Evolutionary conservation across 2,113 vertebrate genomes (phyloP), one percentile per base, ranked within the genome.

Genomic region (Apaloderma vittatum): DNA sequence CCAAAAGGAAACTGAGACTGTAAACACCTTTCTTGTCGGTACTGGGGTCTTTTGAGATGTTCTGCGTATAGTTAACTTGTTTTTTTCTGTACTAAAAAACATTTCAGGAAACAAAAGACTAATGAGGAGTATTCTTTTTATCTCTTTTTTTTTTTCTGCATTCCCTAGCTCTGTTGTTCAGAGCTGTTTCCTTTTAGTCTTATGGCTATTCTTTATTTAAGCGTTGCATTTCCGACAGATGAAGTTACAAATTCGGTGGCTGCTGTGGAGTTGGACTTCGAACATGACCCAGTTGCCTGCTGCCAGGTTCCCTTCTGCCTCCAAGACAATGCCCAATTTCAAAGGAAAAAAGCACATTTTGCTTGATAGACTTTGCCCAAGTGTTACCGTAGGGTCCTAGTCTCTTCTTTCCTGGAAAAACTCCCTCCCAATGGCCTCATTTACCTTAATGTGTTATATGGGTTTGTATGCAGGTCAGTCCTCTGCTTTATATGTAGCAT

Each of bases 211-310:
- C 29, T 52, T 27, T 65, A n/a, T 67, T 84, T 91, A 61, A 66
- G 37, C 0, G 0, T 68, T 72, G 7, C 12, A 8, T 80, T 70
- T 77, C 59, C 8, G 68, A 30, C 7, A 22, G 72, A 61, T 90
- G 15, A 45, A 71, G 45, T 68, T 0, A 11, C 63, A 45, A 4
- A 45, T 30, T 45, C 34, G 29, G 66, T 59, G 5, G 2, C 55
- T 7, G 3, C 51, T 17, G 18, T 48, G 55, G 79, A 62, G 45
- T 27, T 23, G 49, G 49, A 11, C 86, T 86, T 43, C 37, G 76
- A 68, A 32, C 16, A 1, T 3, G 21, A 27, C 36, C 13, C 34
- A 57, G 48, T 21, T 3, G 1, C 30, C 30, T 0, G 3, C 75
- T 54, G 67, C 14, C n/a, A n/a, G 43, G 55, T 83, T 76, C 67